phyloP scores from a whole-genome alignment of 2,797 vertebrate genomes.

The Chromis chromis region DNA sequence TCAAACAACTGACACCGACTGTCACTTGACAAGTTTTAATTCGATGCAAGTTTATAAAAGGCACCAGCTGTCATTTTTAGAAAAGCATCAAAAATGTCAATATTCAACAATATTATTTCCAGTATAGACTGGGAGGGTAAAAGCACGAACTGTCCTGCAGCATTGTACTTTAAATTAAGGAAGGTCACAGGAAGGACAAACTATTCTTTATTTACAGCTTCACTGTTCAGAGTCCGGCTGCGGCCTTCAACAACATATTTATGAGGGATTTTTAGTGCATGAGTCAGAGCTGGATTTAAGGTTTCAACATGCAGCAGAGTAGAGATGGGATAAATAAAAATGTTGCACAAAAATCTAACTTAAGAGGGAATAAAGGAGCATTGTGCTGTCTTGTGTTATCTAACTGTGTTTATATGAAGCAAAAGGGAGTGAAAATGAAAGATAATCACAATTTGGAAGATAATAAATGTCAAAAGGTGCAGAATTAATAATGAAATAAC shows the following conservation, averaged over 20 bases:
- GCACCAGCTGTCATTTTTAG: neutral
- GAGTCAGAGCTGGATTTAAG: constrained; percentile 27
- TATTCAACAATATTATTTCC: constrained; percentile 1
- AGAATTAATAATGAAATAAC: too few relatives aligned
- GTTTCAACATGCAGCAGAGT: constrained; percentile 2
- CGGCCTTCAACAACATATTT: constrained; percentile 30
- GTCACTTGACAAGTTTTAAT: too few relatives aligned
- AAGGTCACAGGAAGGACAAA: constrained; percentile 5
- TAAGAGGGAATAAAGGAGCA: neutral
- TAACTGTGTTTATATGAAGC: neutral
- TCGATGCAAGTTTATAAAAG: too few relatives aligned
- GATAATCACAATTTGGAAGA: neutral
- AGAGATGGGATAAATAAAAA: neutral
- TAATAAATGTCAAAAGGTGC: too few relatives aligned
- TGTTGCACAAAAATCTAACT: neutral
- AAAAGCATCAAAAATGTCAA: constrained; percentile 8
- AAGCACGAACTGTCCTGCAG: neutral
- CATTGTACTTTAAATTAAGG: constrained; percentile 32
- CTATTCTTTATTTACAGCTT: constrained; percentile 8
- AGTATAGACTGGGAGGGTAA: neutral
- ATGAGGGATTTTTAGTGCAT: neutral
- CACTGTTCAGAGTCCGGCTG: constrained; percentile 13
- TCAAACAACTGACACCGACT: too few relatives aligned
- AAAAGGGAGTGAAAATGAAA: neutral
- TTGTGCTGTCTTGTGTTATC: neutral